Evolutionary conservation across 2,888 invertebrate genomes (phyloP).

Genomic region (Platypus cylindrus): DNA sequence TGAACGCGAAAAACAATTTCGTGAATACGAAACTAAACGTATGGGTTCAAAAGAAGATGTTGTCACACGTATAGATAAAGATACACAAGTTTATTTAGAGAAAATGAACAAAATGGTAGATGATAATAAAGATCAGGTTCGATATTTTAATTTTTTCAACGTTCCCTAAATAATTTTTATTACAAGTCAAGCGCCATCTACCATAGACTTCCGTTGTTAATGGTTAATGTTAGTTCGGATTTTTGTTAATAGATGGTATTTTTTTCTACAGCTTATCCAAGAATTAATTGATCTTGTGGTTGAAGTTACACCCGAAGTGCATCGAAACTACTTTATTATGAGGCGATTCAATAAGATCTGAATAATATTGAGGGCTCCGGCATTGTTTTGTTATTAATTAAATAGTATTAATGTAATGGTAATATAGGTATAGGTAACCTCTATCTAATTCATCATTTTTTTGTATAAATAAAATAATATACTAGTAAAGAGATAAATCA

Average conservation of each 20-base stretch:
- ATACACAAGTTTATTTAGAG: slow-evolving; percentile 27
- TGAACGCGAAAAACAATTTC: slow-evolving; percentile 31
- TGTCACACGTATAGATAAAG: slow-evolving; percentile 31
- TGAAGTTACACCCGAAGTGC: slow-evolving; percentile 13
- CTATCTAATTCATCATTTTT: too few relatives aligned
- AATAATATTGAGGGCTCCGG: too few relatives aligned
- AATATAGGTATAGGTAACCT: too few relatives aligned
- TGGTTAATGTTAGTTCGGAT: too few relatives aligned
- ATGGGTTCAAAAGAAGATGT: slow-evolving; percentile 34
- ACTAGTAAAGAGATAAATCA: too few relatives aligned
- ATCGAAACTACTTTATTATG: slow-evolving; percentile 16
- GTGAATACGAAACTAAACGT: slow-evolving; percentile 31
- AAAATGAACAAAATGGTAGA: slow-evolving; percentile 26
- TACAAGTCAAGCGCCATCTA: not conserved
- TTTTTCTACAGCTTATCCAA: slow-evolving; percentile 12
- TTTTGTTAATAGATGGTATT: not conserved
- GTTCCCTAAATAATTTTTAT: not conserved
- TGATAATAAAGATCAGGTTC: slow-evolving; percentile 29
- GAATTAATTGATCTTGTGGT: slow-evolving; percentile 13
- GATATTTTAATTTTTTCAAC: slow-evolving; percentile 1
- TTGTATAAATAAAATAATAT: too few relatives aligned
- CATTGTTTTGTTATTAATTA: too few relatives aligned
- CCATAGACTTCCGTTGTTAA: too few relatives aligned
- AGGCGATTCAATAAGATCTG: slow-evolving; percentile 14
- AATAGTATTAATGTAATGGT: too few relatives aligned